Percentiles rank a stretch among this genome's conserved stretches.
phyloP scores from a whole-genome alignment of 2,113 vertebrate species.

The Barbus barbus region DNA sequence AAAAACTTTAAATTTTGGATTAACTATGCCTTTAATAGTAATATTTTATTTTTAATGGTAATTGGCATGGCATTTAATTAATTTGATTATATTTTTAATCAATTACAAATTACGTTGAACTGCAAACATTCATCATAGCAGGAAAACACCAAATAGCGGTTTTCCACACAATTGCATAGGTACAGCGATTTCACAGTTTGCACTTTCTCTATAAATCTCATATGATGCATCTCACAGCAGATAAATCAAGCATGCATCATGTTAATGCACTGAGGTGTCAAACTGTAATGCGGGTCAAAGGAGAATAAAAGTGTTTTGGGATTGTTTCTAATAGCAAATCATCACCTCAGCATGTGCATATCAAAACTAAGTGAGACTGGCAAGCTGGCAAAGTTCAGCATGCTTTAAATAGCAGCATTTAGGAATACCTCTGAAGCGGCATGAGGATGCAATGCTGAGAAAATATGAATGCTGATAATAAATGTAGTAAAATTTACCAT shows the following conservation, averaged over 20 bases:
- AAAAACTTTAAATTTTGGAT: no score
- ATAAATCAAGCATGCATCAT: conserved; percentile 17
- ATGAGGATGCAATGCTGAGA: neutral
- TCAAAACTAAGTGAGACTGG: conserved; percentile 16
- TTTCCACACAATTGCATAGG: neutral
- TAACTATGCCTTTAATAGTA: no score
- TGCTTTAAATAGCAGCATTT: conserved; percentile 35
- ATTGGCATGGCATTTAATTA: neutral
- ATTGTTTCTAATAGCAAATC: conserved; percentile 28
- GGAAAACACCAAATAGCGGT: neutral
- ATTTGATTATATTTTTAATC: neutral
- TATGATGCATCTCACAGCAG: neutral
- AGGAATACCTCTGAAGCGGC: neutral
- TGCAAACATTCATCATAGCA: neutral
- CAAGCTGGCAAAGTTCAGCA: conserved; percentile 33
- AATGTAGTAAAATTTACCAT: neutral
- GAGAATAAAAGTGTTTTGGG: neutral
- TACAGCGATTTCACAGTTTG: neutral
- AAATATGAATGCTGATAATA: neutral
- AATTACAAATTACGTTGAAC: neutral
- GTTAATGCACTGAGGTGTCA: conserved; percentile 19
- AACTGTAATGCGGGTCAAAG: neutral
- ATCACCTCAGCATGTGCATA: neutral
- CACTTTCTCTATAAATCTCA: neutral
- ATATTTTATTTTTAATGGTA: neutral